Evolutionary conservation across 1,140 invertebrate species (phyloP), one percentile per base, ranked within the genome.

Genomic region (Zaprionus gabonicus): DNA sequence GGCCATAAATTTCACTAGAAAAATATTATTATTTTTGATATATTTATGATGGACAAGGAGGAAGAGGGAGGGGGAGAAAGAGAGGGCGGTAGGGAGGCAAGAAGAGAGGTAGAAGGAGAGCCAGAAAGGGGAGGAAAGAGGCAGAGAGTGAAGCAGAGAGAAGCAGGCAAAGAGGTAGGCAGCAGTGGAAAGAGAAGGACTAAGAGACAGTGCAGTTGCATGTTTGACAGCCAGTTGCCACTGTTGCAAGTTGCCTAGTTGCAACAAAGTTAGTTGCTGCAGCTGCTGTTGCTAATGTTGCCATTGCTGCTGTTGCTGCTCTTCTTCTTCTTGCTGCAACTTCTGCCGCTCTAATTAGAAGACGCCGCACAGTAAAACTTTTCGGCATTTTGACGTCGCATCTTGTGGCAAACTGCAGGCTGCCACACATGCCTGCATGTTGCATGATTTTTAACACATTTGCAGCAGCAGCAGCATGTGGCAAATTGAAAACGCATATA

Each of bases 401-500:
- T 51, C 46, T 51, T 51, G 46, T 51, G 20, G 46, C 46, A 25
- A 51, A 25, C 10, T 23, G 46, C 9, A n/a, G 38, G 2, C 46
- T 51, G 20, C 46, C 20, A 13, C 46, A 17, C 12, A 20, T n/a
- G 12, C 13, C 46, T 23, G 2, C 46, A 13, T 41, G 51, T 44
- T 28, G 36, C 78, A 81, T 81, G 87, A 88, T 81, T 90, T 85
- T 90, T 85, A 81, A 84, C 85, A 88, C 85, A 83, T 81, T 90
- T 70, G 58, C 81, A 65, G 68, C 76, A 79, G 56, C 55, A 79
- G 46, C 55, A 79, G 56, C 55, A 27, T 81, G 79, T 73, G 64
- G 72, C 75, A 90, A 88, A 88, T 88, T 88, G 84, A 88, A 88
- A 90, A 88, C 75, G 78, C 84, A 84, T 88, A 90, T 68, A 69